Percentiles rank a stretch among this genome's conserved stretches.
Conservation (phyloP, 2,113 vertebrate genomes). For the Pithys albifrons region DNA sequence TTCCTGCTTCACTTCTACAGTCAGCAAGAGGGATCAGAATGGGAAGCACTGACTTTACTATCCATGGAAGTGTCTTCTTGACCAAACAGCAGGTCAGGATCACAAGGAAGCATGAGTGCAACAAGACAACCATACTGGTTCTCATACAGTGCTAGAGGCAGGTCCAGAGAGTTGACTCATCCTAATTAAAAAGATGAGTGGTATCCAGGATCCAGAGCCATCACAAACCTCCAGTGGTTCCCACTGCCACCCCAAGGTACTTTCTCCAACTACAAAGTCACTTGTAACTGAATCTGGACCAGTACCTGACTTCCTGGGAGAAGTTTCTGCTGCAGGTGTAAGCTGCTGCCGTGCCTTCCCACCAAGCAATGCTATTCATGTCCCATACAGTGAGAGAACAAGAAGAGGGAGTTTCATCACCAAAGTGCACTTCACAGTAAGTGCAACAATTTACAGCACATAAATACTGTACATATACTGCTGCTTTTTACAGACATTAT, state of each 20-base stretch:
- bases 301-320: not conserved
- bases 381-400: not conserved
- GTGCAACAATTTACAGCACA: conserved; percentile 14
- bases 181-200: not conserved
- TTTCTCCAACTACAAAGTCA: not conserved
- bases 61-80: not conserved
- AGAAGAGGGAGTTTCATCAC: conserved; percentile 6
- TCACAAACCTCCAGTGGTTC: not conserved
- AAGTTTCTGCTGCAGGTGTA: conserved; percentile 6
- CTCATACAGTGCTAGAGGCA: not conserved
- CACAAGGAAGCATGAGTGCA: not conserved
- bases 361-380: not conserved
- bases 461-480: not conserved
- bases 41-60: not conserved
- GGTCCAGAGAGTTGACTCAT: not conserved
- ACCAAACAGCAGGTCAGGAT: not conserved
- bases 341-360: not conserved
- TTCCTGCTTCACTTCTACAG: not conserved
- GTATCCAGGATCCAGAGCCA: not conserved
- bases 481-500: conserved; percentile 30
- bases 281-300: not conserved
- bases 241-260: not conserved
- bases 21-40: not conserved
- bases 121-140: not conserved
- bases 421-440: conserved; percentile 3